phyloP scores from a whole-genome alignment of 1,140 invertebrate genomes.

The Drosophila biarmipes region DNA sequence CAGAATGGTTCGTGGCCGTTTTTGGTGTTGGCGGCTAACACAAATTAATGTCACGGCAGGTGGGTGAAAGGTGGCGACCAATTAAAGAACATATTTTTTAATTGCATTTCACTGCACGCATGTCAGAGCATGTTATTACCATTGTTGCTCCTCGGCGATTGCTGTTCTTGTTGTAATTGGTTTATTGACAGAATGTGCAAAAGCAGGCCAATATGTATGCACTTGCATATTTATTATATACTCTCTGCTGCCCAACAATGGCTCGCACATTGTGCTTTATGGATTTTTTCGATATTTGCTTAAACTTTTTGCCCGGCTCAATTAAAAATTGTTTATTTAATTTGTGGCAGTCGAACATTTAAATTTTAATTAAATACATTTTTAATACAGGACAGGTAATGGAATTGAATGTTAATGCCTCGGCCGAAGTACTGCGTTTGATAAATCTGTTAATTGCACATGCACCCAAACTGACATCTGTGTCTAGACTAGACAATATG shows the following conservation, averaged over 20 bases:
- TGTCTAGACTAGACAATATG: slow-evolving; percentile 27
- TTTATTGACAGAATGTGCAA: slow-evolving; percentile 70
- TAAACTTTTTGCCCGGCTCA: slow-evolving; percentile 74
- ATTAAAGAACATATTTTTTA: slow-evolving; percentile 79
- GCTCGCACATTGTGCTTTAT: slow-evolving; percentile 29
- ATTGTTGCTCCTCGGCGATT: slow-evolving; percentile 28
- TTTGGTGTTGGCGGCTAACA: slow-evolving; percentile 57
- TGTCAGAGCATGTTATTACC: slow-evolving; percentile 37
- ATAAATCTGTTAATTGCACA: slow-evolving; percentile 53
- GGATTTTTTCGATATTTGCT: slow-evolving; percentile 60
- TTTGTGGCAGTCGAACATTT: slow-evolving; percentile 73
- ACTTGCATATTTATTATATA: slow-evolving; percentile 33
- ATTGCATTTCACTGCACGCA: slow-evolving; percentile 74
- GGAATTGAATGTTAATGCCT: slow-evolving; percentile 51
- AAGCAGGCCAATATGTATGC: slow-evolving; percentile 54
- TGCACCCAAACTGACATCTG: slow-evolving; percentile 16
- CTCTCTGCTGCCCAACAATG: slow-evolving; percentile 7
- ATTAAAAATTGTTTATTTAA: slow-evolving; percentile 82
- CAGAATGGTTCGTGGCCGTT: slow-evolving; percentile 28
- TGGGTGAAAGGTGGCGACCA: slow-evolving; percentile 55
- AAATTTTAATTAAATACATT: slow-evolving; percentile 79
- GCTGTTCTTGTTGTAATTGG: slow-evolving; percentile 67
- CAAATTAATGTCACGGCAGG: slow-evolving; percentile 77
- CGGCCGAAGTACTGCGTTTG: slow-evolving; percentile 34
- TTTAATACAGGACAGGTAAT: slow-evolving; percentile 57